Base-by-base conservation (phyloP, 2,113 vertebrate genomes). In the Setophaga petechia region DNA sequence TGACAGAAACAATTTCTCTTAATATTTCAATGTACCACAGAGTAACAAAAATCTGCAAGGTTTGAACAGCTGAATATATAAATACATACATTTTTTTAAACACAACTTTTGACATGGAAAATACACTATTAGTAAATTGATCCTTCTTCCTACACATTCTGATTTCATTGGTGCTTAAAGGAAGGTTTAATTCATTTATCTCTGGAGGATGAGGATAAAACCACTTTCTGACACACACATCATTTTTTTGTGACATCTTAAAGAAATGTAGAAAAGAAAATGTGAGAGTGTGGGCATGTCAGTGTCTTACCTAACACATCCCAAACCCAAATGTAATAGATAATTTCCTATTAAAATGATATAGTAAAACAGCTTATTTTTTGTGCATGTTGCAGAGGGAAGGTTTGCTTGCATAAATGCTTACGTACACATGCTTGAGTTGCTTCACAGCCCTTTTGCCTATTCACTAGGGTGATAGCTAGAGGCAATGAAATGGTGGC, bases 161-260 rank as follows among this genome's bases (percentile, higher is more conserved):
- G 12, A 68, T 95, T 97, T 97, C 89, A 84, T 58, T 96, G 90
- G 54, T 87, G 71, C 82, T 97, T 96, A 96, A 91, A 89, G 71
- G 59, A 93, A 90, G 20, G n/a, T 90, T 96, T 96, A 93, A 92
- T 97, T 91, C 67, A 92, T 97, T 90, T 91, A 39, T 87, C 77
- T 95, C 84, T 93, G 65, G 52, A 51, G 46, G 46, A 86, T 87
- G 90, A 94, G 78, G 90, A 97, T 93, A 95, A 96, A 95, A 95
- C 52, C 31, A 41, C 84, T 90, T 88, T 89, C 44, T 90, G 62
- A 90, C 75, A 78, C 31, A 72, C 9, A 21, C 28, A 39, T 75
- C 0, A 41, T 39, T 83, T 95, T 73, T 95, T 90, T 9, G 28
- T 96, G 88, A 72, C 54, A 61, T 57, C 57, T 84, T 61, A 47